A percentile compares a stretch with the other conserved stretches of the same genome.
Evolutionary conservation across 2,113 vertebrate genomes (phyloP).

Genomic region (Melospiza georgiana): DNA sequence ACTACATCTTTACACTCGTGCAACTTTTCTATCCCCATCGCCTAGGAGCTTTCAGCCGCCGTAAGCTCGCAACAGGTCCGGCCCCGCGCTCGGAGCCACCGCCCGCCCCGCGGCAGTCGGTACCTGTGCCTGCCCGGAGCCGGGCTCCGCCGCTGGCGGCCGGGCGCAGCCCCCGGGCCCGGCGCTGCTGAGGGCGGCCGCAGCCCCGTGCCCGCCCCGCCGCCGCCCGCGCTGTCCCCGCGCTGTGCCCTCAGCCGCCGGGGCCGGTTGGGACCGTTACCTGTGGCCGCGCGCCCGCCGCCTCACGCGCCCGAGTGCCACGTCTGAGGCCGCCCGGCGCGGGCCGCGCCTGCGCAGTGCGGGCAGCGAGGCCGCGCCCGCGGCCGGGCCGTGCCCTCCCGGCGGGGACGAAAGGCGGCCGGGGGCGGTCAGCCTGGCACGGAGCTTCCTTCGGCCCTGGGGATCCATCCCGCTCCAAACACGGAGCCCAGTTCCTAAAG

Average conservation of each 20-base stretch:
- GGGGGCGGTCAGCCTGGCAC: fast-evolving
- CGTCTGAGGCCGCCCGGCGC: no score
- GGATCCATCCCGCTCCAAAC: fast-evolving
- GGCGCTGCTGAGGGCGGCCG: neutral
- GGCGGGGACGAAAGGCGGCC: neutral
- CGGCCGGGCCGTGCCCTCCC: neutral
- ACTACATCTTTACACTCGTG: fast-evolving
- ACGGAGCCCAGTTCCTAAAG: no score
- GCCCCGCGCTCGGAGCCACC: neutral
- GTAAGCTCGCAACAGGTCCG: neutral
- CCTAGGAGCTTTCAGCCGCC: neutral
- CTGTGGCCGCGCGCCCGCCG: no score
- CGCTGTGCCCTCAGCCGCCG: neutral
- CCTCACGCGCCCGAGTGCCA: no score
- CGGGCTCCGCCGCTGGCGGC: neutral
- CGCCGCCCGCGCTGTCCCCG: neutral
- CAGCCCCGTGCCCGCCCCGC: neutral
- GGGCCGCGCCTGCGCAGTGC: neutral
- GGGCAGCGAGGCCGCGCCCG: neutral
- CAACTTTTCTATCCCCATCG: no score
- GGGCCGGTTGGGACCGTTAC: no score
- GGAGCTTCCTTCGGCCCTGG: fast-evolving
- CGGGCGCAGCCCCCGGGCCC: neutral
- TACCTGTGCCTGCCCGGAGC: neutral
- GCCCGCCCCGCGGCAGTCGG: neutral